Evolutionary conservation across 1,140 invertebrate genomes (phyloP).

Genomic region (Zaprionus ornatus): DNA sequence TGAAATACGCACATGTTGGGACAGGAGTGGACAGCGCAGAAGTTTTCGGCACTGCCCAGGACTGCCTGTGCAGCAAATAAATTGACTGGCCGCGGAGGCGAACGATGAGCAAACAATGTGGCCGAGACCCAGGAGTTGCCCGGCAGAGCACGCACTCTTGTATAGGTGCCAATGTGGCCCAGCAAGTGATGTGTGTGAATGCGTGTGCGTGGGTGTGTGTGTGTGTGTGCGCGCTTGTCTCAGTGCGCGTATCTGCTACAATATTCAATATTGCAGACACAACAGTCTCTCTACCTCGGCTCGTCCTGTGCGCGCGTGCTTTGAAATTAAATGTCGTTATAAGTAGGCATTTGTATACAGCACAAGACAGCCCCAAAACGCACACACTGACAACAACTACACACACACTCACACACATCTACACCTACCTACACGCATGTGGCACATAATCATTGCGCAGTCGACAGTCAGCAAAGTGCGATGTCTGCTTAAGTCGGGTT

Average conservation of each 20-base stretch:
- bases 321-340: slow-evolving; percentile 81
- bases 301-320: slow-evolving; percentile 64
- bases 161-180: slow-evolving; percentile 67
- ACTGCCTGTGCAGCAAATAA: slow-evolving; percentile 75
- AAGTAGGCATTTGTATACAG: slow-evolving; percentile 81
- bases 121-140: background rate
- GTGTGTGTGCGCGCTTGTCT: slow-evolving; percentile 22
- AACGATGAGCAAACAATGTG: slow-evolving; percentile 64
- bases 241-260: slow-evolving; percentile 42
- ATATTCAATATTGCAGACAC: slow-evolving; percentile 78
- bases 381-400: background rate
- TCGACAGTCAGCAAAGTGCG: slow-evolving; percentile 41
- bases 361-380: slow-evolving; percentile 27
- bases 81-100: slow-evolving; percentile 68
- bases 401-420: slow-evolving; percentile 16
- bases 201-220: slow-evolving; percentile 25
- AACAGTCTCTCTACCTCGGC: slow-evolving; percentile 37
- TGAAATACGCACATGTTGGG: background rate
- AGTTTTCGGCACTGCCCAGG: slow-evolving; percentile 7
- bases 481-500: slow-evolving; percentile 13
- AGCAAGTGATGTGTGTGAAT: slow-evolving; percentile 9
- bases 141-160: slow-evolving; percentile 56
- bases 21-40: slow-evolving; percentile 9
- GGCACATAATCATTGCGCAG: slow-evolving; percentile 49
- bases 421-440: slow-evolving; percentile 16